These are phyloP conservation scores for Platycercus adscitus DNA, from an alignment of 2,113 vertebrate genomes.

Conservation along the genomic window DNA sequence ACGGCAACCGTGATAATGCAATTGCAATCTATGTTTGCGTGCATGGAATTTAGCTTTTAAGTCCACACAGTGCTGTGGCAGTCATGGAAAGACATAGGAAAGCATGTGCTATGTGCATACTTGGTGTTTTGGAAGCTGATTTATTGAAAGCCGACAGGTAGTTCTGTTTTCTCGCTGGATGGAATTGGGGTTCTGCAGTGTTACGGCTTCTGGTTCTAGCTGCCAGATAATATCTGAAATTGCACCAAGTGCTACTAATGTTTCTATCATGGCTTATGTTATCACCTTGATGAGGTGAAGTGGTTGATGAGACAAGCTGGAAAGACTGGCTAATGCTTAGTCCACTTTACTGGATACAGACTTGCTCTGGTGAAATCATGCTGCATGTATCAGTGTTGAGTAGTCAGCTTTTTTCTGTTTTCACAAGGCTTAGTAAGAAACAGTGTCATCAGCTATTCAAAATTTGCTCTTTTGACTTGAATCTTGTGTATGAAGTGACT, in stretches of 20 bases:
- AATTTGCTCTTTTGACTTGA: background rate
- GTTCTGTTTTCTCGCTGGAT: background rate
- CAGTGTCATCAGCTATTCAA: background rate
- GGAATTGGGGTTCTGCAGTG: background rate
- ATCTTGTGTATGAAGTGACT: background rate
- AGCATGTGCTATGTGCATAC: rapidly evolving
- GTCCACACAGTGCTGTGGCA: background rate
- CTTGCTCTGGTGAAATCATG: background rate
- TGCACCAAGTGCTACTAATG: rapidly evolving
- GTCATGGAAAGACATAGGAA: background rate
- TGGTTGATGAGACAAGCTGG: background rate
- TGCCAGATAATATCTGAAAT: background rate
- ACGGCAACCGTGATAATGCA: background rate
- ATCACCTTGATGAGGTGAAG: background rate
- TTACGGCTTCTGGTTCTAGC: background rate
- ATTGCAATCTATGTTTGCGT: background rate
- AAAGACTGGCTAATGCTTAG: background rate
- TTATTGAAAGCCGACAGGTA: background rate
- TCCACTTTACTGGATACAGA: background rate
- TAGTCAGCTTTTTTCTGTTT: background rate
- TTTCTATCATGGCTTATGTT: background rate
- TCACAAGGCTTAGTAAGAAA: background rate
- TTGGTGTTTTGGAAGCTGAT: background rate
- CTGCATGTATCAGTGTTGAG: background rate
- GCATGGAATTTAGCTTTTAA: background rate